Evolutionary conservation across 2,113 vertebrate species (phyloP).

Genomic region (Neogale vison): DNA sequence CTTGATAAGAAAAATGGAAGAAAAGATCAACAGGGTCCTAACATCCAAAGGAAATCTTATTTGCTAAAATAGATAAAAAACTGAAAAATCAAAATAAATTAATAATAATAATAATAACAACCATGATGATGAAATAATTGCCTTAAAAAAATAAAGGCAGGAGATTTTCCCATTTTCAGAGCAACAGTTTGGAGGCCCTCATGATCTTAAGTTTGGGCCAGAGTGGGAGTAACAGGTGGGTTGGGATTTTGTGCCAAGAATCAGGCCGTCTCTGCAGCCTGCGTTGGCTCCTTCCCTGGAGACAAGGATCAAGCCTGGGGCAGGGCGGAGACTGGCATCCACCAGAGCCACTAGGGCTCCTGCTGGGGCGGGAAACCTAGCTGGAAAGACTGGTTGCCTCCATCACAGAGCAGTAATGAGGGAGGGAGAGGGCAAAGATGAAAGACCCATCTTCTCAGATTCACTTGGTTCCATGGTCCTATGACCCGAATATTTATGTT

Average conservation of each 20-base stretch:
- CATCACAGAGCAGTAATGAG: neutral
- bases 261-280: too few relatives aligned
- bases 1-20: constrained; percentile 67
- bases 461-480: neutral
- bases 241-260: neutral
- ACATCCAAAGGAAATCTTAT: constrained; percentile 48
- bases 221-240: neutral
- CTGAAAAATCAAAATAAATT: neutral
- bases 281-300: neutral
- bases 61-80: constrained; percentile 65
- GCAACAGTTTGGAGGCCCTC: fast-evolving
- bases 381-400: neutral
- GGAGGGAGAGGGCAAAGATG: too few relatives aligned
- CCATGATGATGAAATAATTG: neutral
- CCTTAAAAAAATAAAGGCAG: neutral
- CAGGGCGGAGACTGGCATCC: fast-evolving
- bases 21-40: constrained; percentile 14
- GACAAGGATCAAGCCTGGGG: too few relatives aligned
- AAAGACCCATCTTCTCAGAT: too few relatives aligned
- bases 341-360: neutral
- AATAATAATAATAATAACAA: neutral
- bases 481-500: neutral
- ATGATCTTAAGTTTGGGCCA: neutral
- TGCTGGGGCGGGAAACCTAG: fast-evolving
- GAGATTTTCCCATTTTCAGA: neutral